Evolutionary conservation across 2,797 vertebrate species (phyloP).

Genomic region (Vipera ursinii): DNA sequence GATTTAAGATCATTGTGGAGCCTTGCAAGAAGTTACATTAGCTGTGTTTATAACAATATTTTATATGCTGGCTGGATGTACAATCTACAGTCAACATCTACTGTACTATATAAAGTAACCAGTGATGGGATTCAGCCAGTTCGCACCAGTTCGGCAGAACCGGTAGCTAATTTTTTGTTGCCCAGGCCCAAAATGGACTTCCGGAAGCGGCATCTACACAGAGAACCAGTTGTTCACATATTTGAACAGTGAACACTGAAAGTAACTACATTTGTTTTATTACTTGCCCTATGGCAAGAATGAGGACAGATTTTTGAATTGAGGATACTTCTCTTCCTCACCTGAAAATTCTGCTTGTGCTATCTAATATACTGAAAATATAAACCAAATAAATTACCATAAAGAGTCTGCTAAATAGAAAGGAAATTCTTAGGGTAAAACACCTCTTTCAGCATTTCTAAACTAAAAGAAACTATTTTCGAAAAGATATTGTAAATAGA

Average conservation of each 20-base stretch:
- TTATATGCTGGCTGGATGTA: slow-evolving; percentile 49
- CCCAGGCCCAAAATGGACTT: too few relatives aligned
- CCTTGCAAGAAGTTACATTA: slow-evolving; percentile 6
- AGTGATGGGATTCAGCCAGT: too few relatives aligned
- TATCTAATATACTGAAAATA: slow-evolving; percentile 39
- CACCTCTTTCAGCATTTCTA: slow-evolving; percentile 8
- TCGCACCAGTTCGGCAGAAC: too few relatives aligned
- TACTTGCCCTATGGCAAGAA: slow-evolving; percentile 53
- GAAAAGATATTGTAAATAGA: not conserved
- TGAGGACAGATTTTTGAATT: slow-evolving; percentile 42
- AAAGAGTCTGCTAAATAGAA: slow-evolving; percentile 20
- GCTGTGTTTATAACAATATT: slow-evolving; percentile 52
- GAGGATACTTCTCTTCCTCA: slow-evolving; percentile 26
- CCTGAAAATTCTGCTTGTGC: slow-evolving; percentile 20
- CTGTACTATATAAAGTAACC: too few relatives aligned
- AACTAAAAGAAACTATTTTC: not conserved
- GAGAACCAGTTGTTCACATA: too few relatives aligned
- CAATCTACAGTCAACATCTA: slow-evolving; percentile 47
- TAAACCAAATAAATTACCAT: not conserved
- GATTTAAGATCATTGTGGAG: not conserved
- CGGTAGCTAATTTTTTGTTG: too few relatives aligned
- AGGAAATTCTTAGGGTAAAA: slow-evolving; percentile 24
- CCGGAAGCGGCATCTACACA: too few relatives aligned
- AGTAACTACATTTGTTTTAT: slow-evolving; percentile 53
- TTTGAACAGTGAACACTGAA: not conserved